These are phyloP conservation scores for Semnornis frantzii DNA, from an alignment of 2,113 vertebrate species.

Conservation along the genomic window DNA sequence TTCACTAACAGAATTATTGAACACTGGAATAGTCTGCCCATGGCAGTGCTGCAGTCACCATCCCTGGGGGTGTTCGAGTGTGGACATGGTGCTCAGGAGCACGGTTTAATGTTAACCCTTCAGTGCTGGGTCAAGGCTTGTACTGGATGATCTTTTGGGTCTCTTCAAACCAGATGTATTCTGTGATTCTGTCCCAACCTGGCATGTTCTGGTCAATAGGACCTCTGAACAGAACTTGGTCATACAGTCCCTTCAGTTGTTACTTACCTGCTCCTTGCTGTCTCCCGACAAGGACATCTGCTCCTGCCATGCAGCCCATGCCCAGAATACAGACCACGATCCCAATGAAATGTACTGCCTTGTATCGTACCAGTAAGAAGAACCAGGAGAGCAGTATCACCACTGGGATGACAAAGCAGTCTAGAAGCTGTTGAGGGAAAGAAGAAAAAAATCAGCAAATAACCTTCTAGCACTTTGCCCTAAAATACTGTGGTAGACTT, in stretches of 20 bases:
- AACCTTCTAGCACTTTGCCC: neutral
- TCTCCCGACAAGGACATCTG: slow-evolving; percentile 89
- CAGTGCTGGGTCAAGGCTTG: too few species aligned
- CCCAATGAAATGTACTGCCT: slow-evolving; percentile 90
- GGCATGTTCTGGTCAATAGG: neutral
- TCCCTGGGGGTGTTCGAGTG: too few species aligned
- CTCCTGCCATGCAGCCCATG: slow-evolving; percentile 93
- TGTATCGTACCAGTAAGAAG: slow-evolving; percentile 94
- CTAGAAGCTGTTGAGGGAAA: slow-evolving; percentile 82
- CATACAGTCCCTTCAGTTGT: neutral
- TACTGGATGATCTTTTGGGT: too few species aligned
- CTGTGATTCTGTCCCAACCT: neutral
- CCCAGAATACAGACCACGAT: slow-evolving; percentile 92
- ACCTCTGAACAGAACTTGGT: neutral
- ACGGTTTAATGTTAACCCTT: too few species aligned
- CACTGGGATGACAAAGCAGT: slow-evolving; percentile 94
- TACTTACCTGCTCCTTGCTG: slow-evolving; percentile 90
- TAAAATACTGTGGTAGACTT: neutral
- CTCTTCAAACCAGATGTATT: too few species aligned
- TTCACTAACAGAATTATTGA: too few species aligned
- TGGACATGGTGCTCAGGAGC: too few species aligned
- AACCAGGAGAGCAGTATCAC: slow-evolving; percentile 96
- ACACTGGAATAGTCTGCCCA: too few species aligned
- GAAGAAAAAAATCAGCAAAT: neutral
- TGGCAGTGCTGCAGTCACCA: too few species aligned